Conservation (phyloP, 2,888 invertebrate species). For the Cloeon dipterum region DNA sequence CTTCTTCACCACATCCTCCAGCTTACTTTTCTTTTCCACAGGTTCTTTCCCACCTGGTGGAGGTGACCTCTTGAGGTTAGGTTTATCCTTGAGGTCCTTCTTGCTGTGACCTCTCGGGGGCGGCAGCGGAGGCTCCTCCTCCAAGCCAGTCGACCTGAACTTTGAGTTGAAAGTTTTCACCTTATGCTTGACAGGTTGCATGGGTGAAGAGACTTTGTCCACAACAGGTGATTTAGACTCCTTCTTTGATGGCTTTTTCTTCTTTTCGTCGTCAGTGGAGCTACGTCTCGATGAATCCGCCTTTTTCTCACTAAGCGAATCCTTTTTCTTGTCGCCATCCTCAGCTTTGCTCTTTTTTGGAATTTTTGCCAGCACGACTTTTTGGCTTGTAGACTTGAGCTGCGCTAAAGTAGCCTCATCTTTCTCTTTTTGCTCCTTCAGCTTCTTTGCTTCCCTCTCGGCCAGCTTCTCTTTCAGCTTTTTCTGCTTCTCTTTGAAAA, state of each 20-base stretch:
- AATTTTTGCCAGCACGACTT: slow-evolving; percentile 54
- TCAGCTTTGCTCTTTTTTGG: slow-evolving; percentile 33
- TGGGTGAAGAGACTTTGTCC: no score
- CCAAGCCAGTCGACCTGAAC: slow-evolving; percentile 75
- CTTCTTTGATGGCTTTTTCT: slow-evolving; percentile 10
- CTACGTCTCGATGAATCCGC: neutral
- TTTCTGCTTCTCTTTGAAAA: slow-evolving; percentile 12
- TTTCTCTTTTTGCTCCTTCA: slow-evolving; percentile 30
- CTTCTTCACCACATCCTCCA: slow-evolving; percentile 19
- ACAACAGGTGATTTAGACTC: no score
- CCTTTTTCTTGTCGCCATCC: neutral
- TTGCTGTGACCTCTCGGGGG: slow-evolving; percentile 40
- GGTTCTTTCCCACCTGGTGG: slow-evolving; percentile 16
- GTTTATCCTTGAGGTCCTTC: slow-evolving; percentile 16
- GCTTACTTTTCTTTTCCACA: slow-evolving; percentile 58
- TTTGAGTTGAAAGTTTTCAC: slow-evolving; percentile 81
- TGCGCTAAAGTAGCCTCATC: slow-evolving; percentile 43
- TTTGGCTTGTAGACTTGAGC: slow-evolving; percentile 34
- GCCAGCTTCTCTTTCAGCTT: slow-evolving; percentile 8
- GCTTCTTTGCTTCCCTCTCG: slow-evolving; percentile 18
- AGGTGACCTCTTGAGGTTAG: slow-evolving; percentile 3
- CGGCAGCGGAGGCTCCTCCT: slow-evolving; percentile 71
- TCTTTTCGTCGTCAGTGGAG: slow-evolving; percentile 20
- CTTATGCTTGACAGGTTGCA: slow-evolving; percentile 30
- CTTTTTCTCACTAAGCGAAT: neutral